phyloP scores from a whole-genome alignment of 2,797 vertebrate genomes.

The Fringilla coelebs region DNA sequence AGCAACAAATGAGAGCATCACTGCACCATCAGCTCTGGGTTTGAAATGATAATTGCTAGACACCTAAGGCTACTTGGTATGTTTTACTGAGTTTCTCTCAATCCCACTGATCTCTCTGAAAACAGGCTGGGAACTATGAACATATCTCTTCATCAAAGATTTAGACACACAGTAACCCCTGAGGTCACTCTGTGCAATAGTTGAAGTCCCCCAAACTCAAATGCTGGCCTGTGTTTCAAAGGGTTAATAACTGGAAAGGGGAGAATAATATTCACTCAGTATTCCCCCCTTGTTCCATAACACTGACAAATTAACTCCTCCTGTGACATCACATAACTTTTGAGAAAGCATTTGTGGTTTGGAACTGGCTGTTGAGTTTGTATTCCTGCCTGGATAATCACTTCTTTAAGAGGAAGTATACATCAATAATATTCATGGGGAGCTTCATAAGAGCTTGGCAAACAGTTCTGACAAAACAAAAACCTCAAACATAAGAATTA shows the following conservation, averaged over 20 bases:
- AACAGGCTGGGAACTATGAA: neutral
- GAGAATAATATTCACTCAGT: neutral
- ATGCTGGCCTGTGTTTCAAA: neutral
- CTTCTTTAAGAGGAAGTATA: slow-evolving; percentile 46
- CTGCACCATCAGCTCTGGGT: neutral
- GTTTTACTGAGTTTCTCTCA: neutral
- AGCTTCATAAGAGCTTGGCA: slow-evolving; percentile 51
- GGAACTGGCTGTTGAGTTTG: neutral
- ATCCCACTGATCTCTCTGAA: neutral
- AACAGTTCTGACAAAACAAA: slow-evolving; percentile 66
- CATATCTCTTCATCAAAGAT: neutral
- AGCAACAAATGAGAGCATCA: neutral
- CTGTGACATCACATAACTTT: neutral
- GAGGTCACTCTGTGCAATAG: neutral
- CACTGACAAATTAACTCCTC: neutral
- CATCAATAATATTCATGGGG: slow-evolving; percentile 62
- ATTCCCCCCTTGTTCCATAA: neutral
- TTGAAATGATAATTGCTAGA: neutral
- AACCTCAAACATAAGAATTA: slow-evolving; percentile 64
- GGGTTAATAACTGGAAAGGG: neutral
- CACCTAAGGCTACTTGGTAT: neutral
- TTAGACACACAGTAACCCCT: neutral
- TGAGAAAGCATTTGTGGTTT: neutral
- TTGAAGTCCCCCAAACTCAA: neutral
- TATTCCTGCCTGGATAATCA: slow-evolving; percentile 8